Percentiles rank a stretch among this genome's conserved stretches.
Evolutionary conservation across 1,140 invertebrate genomes (phyloP).

Genomic region (Reticulitermes speratus): DNA sequence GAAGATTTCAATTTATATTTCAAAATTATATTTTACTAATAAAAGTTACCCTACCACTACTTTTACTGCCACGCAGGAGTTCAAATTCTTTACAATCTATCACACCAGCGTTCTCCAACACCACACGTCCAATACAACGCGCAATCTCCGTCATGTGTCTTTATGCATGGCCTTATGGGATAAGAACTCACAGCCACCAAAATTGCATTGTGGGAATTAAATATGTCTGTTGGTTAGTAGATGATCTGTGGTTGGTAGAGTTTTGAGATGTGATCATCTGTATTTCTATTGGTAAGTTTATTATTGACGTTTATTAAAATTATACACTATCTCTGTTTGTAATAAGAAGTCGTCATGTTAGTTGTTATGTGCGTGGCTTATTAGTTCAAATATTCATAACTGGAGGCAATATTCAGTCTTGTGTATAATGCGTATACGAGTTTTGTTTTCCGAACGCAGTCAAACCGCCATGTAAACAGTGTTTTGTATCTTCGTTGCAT

Average conservation of each 20-base stretch:
- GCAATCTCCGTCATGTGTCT: background rate
- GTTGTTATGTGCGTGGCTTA: too few species aligned
- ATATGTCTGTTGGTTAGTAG: slow-evolving; percentile 2
- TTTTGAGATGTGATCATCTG: background rate
- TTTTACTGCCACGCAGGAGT: background rate
- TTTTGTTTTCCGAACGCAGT: background rate
- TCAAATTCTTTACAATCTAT: background rate
- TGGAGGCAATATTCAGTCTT: too few species aligned
- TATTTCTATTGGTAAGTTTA: background rate
- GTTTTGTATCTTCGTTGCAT: background rate
- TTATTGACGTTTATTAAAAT: background rate
- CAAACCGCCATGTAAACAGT: background rate
- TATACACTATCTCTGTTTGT: background rate
- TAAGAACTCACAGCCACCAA: background rate
- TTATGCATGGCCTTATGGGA: background rate
- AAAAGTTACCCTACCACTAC: background rate
- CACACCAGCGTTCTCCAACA: background rate
- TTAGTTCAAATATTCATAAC: too few species aligned
- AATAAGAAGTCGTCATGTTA: background rate
- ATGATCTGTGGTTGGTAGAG: background rate
- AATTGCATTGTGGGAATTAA: background rate
- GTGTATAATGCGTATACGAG: background rate
- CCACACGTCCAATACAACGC: background rate
- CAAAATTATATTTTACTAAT: background rate
- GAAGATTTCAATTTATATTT: background rate